Conservation (phyloP, 2,888 invertebrate genomes). For the Bombylius discolor region DNA sequence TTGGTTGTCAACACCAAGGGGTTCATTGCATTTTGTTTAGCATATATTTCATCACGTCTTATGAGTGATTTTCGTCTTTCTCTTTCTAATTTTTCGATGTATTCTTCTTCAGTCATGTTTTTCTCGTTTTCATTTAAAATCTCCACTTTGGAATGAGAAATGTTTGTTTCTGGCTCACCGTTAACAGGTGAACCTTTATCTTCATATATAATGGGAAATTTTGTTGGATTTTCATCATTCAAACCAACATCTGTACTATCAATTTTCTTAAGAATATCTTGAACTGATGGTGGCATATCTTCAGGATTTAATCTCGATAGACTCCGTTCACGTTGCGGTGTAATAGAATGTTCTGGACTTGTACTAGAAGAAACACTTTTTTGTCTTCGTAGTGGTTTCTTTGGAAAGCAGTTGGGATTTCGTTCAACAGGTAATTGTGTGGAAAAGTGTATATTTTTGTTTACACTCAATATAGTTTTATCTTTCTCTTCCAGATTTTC, state of each 20-base stretch:
- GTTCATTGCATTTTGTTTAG: conserved; percentile 13
- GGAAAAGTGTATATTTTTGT: too few species aligned
- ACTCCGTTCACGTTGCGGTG: conserved; percentile 21
- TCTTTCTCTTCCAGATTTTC: too few species aligned
- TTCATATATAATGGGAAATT: conserved; percentile 2
- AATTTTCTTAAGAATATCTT: conserved; percentile 26
- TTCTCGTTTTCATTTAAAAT: not conserved
- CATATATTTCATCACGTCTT: conserved; percentile 28
- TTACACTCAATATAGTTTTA: too few species aligned
- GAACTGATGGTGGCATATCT: conserved; percentile 31
- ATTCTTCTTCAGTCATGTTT: conserved; percentile 8
- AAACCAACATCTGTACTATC: not conserved
- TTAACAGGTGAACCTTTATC: not conserved
- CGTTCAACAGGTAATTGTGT: not conserved
- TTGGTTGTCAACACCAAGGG: not conserved
- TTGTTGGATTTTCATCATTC: not conserved
- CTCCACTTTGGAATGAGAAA: not conserved
- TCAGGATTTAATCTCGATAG: conserved; percentile 25
- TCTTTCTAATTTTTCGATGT: conserved; percentile 29
- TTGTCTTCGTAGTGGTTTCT: conserved; percentile 23
- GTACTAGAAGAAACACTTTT: conserved; percentile 32
- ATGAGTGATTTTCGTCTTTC: conserved; percentile 28
- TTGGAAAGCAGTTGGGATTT: conserved; percentile 22
- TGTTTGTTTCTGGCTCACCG: too few species aligned
- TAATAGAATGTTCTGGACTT: conserved; percentile 19